Evolutionary conservation across 2,113 vertebrate species (phyloP).

Genomic region (Heterotis niloticus): DNA sequence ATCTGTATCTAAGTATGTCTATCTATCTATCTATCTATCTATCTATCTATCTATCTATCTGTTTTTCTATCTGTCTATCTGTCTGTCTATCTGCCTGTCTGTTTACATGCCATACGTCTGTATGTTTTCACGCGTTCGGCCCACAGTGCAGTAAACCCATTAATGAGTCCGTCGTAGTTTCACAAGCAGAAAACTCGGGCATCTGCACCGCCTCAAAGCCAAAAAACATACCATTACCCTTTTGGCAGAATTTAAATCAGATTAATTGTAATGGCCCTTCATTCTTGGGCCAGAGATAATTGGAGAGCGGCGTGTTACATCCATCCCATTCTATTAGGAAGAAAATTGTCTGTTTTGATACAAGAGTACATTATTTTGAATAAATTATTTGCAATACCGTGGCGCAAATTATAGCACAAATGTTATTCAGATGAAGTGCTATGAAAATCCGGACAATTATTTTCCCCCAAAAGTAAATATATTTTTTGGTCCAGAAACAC

Average conservation of each 20-base stretch:
- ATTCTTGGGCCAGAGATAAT: slow-evolving; percentile 11
- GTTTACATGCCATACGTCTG: no score
- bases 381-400: slow-evolving; percentile 14
- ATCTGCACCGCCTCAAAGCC: background rate
- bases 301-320: background rate
- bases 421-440: slow-evolving; percentile 16
- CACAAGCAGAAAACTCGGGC: background rate
- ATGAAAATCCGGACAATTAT: background rate
- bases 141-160: background rate
- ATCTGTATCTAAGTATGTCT: no score
- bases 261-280: slow-evolving; percentile 13
- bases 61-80: no score
- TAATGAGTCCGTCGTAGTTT: background rate
- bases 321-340: slow-evolving; percentile 16
- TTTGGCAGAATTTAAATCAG: slow-evolving; percentile 11
- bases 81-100: no score
- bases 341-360: slow-evolving; percentile 25
- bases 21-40: no score
- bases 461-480: background rate
- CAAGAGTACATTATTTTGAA: slow-evolving; percentile 20
- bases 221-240: slow-evolving; percentile 17
- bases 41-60: no score
- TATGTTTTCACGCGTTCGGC: background rate
- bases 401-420: slow-evolving; percentile 7
- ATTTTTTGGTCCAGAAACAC: background rate